Evolutionary conservation across 2,888 invertebrate genomes (phyloP).

Genomic region (Caenorhabditis drosophilae): DNA sequence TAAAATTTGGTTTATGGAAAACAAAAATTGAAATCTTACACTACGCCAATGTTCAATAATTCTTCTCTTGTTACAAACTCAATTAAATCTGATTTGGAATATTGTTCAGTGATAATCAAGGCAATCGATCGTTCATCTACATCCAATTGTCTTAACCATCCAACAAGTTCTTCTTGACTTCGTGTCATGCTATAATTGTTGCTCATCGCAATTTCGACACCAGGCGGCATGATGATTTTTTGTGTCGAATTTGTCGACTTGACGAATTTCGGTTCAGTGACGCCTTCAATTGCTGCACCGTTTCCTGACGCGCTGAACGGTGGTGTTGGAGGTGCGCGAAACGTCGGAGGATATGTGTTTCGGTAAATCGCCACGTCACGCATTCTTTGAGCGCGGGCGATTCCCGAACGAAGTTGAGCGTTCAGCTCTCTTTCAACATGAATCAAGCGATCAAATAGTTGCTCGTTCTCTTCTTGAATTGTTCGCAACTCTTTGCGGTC

Average conservation of each 20-base stretch:
- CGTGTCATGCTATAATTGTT: conserved; percentile 20
- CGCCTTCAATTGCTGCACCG: conserved; percentile 3
- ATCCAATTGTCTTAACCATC: conserved; percentile 79
- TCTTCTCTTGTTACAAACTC: conserved; percentile 83
- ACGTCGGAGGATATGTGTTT: conserved; percentile 43
- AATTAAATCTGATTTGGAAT: conserved; percentile 81
- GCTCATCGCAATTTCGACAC: conserved; percentile 13
- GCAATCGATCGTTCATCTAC: conserved; percentile 78
- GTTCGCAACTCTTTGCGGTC: conserved; percentile 28
- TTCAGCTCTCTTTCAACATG: conserved; percentile 45
- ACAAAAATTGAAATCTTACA: conserved; percentile 72
- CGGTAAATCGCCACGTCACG: conserved; percentile 41
- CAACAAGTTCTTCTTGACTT: conserved; percentile 75
- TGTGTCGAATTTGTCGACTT: conserved; percentile 17
- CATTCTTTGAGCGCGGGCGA: conserved; percentile 29
- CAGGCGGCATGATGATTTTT: conserved; percentile 46
- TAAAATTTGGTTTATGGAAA: conserved; percentile 2
- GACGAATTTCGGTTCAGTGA: neutral
- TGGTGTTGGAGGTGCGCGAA: conserved; percentile 24
- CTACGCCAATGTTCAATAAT: conserved; percentile 80
- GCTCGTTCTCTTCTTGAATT: conserved; percentile 47
- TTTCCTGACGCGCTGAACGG: conserved; percentile 36
- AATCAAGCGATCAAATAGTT: conserved; percentile 35
- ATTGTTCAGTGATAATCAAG: conserved; percentile 78
- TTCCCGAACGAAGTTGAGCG: conserved; percentile 20